Percentiles rank a stretch among this genome's conserved stretches.
Conservation (phyloP, 2,113 vertebrate genomes). For the Ellobius talpinus region DNA sequence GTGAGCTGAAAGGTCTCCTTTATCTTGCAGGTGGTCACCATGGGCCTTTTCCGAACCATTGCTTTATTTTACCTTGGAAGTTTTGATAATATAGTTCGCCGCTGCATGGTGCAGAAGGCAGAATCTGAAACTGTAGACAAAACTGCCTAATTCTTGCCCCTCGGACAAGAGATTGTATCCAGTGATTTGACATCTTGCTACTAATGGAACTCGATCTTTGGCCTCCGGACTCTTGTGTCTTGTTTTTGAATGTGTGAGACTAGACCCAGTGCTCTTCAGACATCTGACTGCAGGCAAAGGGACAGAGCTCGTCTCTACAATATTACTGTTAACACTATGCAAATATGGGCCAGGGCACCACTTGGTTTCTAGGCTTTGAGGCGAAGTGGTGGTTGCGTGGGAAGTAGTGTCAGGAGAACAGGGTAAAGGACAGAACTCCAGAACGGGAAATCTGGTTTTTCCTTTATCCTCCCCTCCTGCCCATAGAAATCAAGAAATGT, state of each 20-base stretch:
- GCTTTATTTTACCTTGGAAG: conserved; percentile 97
- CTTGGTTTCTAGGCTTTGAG: conserved; percentile 43
- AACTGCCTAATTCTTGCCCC: conserved; percentile 88
- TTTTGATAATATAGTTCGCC: conserved; percentile 97
- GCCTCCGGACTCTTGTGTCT: conserved; percentile 75
- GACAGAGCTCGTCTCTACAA: conserved; percentile 64
- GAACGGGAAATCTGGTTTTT: conserved; percentile 65
- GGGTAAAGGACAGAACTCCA: conserved; percentile 56
- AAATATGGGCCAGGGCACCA: conserved; percentile 73
- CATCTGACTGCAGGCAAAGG: conserved; percentile 70
- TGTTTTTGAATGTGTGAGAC: conserved; percentile 57
- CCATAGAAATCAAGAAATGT: neutral
- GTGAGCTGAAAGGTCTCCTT: conserved; percentile 45
- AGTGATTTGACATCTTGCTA: conserved; percentile 83
- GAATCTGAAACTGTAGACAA: conserved; percentile 92
- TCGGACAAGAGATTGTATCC: conserved; percentile 74
- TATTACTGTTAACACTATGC: conserved; percentile 80
- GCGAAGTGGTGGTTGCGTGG: conserved; percentile 28
- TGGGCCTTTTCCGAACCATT: conserved; percentile 96
- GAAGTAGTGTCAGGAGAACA: conserved; percentile 36
- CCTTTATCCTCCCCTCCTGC: neutral
- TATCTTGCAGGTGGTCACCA: conserved; percentile 93
- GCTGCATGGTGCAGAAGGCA: conserved; percentile 97
- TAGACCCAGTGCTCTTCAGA: conserved; percentile 73
- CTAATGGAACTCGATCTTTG: conserved; percentile 78